Evolutionary conservation across 2,113 vertebrate species (phyloP).

Genomic region (Struthidea cinerea): DNA sequence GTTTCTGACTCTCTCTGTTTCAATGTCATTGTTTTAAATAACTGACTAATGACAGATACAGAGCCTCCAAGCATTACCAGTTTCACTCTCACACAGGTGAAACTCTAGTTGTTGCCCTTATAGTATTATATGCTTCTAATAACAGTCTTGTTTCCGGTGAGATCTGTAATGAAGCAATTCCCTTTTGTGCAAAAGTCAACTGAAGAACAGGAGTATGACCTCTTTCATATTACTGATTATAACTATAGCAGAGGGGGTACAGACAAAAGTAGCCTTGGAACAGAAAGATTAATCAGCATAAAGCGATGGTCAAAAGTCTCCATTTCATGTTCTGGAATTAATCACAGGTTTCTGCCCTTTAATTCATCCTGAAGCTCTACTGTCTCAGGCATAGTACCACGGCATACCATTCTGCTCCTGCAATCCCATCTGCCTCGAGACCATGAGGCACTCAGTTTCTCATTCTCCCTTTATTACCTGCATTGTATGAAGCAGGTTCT

Average conservation of each 20-base stretch:
- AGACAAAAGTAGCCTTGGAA: background rate
- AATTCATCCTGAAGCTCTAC: background rate
- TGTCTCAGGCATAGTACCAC: background rate
- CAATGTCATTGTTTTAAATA: background rate
- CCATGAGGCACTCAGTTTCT: background rate
- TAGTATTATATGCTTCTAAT: background rate
- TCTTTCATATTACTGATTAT: background rate
- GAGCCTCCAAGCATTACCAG: background rate
- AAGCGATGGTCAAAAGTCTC: rapidly evolving
- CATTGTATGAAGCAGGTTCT: background rate
- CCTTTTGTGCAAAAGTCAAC: background rate
- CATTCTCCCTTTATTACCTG: background rate
- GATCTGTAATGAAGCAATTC: background rate
- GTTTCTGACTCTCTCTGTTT: background rate
- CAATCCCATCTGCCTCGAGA: background rate
- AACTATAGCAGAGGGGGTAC: background rate
- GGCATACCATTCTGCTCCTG: background rate
- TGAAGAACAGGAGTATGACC: background rate
- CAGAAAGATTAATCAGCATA: background rate
- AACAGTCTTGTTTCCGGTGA: background rate
- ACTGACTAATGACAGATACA: background rate
- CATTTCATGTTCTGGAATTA: background rate
- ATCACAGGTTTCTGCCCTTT: background rate
- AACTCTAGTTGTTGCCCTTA: background rate
- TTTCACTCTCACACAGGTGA: background rate